Evolutionary conservation across 1,140 invertebrate species (phyloP), one percentile per base, ranked within the genome.

Genomic region (Rhizoglyphus robini): DNA sequence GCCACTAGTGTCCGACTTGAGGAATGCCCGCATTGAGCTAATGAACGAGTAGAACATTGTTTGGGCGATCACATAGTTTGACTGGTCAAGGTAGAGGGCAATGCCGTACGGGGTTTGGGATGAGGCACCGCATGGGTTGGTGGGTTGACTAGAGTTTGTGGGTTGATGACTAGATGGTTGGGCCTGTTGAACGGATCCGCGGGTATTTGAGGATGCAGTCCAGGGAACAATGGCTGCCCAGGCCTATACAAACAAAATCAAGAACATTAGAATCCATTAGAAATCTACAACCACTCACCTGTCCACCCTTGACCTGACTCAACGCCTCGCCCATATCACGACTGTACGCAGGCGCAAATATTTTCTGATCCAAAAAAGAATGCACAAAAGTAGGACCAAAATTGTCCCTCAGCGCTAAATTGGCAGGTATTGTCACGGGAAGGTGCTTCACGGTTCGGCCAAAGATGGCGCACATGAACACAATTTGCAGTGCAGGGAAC

Each of bases 401-500:
- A 8, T 54, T 54, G 31, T 54, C 51, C 5, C 8, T 23, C 8
- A 8, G 51, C 15, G 51, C 23, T 23, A 20, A 54, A 8, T 8
- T 25, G 20, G 51, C 20, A 11, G 51, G 20, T 62, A 96, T 81
- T 31, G 88, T 88, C 72, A 96, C 70, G 68, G 82, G 83, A 0
- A 97, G 80, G 48, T 86, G 85, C 57, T 82, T 84, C 0, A 92
- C 91, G 73, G 92, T 88, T 32, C 88, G 81, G 65, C 92, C 92
- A 69, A 96, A 92, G 23, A 91, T 88, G 68, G 93, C 74, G 76
- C 92, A 96, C 79, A 96, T 96, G 4, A 96, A 81, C 54, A 94
- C 86, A 18, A 91, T 89, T 79, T 96, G 90, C 76, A 90, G 84
- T 2, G 91, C 86, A 30, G 92, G 92, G 70, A 96, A 76, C 11